A percentile compares a stretch with the other conserved stretches of the same genome.
Conservation (phyloP, 2,888 invertebrate species). For the Clistopyga incitator region DNA sequence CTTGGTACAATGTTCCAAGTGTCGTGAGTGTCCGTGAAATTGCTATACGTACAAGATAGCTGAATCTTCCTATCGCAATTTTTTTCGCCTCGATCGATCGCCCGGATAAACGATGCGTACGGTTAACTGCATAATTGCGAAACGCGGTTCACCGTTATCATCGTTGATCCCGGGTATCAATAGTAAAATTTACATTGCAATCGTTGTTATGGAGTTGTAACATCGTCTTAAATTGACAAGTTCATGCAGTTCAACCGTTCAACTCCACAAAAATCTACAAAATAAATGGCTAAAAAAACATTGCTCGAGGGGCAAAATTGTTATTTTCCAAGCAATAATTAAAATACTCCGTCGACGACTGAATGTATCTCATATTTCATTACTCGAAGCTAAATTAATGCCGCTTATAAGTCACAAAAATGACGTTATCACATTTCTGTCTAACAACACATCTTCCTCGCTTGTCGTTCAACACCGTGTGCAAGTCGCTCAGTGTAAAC, state of each 20-base stretch:
- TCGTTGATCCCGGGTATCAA: not conserved
- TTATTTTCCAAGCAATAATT: not conserved
- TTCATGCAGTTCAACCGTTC: not conserved
- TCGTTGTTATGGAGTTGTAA: not conserved
- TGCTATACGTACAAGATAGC: not conserved
- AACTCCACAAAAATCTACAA: not conserved
- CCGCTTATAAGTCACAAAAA: not conserved
- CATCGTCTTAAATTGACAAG: not conserved
- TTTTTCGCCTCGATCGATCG: not conserved
- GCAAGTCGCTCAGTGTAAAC: conserved; percentile 12
- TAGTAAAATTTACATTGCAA: not conserved
- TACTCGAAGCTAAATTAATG: not conserved
- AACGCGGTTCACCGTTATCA: not conserved
- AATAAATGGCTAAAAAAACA: not conserved
- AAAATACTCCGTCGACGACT: not conserved
- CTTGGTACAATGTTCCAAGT: not conserved
- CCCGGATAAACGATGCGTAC: not conserved
- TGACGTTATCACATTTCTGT: not conserved
- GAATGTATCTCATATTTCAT: not conserved
- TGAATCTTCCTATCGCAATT: not conserved
- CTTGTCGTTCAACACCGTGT: conserved; percentile 17
- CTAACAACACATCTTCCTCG: conserved; percentile 6
- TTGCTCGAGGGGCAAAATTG: not conserved
- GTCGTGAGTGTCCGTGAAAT: not conserved
- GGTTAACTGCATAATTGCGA: not conserved